Percentiles rank a stretch among this genome's conserved stretches.
phyloP scores from a whole-genome alignment of 2,888 invertebrate species.

The Octodonta nipae region DNA sequence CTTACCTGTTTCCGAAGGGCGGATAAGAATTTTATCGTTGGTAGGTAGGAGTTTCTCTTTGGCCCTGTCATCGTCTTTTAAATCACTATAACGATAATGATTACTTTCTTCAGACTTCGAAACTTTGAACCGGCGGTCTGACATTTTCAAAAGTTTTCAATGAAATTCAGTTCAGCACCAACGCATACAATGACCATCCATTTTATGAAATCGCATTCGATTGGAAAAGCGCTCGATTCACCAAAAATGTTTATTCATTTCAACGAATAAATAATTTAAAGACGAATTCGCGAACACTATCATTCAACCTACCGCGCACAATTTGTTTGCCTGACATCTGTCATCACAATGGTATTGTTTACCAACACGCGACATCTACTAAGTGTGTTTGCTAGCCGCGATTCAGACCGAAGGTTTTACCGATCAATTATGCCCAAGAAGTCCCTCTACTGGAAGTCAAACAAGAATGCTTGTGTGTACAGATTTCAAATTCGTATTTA shows the following conservation, averaged over 20 bases:
- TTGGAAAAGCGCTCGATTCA: background rate
- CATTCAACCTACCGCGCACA: background rate
- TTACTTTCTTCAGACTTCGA: constrained; percentile 45
- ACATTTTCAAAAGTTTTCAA: constrained; percentile 36
- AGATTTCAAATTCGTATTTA: too few species aligned
- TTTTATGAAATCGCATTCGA: background rate
- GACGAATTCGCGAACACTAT: background rate
- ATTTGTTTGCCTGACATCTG: background rate
- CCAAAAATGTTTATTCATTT: background rate
- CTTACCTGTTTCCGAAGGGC: too few species aligned
- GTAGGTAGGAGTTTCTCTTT: constrained; percentile 24
- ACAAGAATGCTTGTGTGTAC: too few species aligned
- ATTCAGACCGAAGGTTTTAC: too few species aligned
- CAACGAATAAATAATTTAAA: too few species aligned
- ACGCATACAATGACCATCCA: background rate
- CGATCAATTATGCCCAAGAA: too few species aligned
- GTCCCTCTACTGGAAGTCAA: too few species aligned
- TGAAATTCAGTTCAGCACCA: too few species aligned
- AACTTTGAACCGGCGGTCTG: constrained; percentile 45
- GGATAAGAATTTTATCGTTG: too few species aligned
- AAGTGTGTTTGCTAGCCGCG: too few species aligned
- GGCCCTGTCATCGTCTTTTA: constrained; percentile 20
- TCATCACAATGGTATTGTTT: constrained; percentile 1
- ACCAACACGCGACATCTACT: background rate
- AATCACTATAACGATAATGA: constrained; percentile 40